Evolutionary conservation across 2,888 invertebrate species (phyloP).

Genomic region (Brachylomia viminalis): DNA sequence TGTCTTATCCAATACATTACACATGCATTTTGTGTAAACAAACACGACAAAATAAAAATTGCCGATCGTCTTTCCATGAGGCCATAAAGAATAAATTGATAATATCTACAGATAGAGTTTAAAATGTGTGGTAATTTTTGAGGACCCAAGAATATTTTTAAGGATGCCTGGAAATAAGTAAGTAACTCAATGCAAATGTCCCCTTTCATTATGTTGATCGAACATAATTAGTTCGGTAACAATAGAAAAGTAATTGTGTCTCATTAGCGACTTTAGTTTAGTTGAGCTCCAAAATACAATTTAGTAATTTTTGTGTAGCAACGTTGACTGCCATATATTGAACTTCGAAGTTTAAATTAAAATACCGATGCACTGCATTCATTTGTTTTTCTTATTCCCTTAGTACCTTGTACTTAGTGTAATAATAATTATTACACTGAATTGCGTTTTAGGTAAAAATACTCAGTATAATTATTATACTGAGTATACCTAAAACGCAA

Average conservation of each 20-base stretch:
- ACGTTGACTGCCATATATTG: too few relatives aligned
- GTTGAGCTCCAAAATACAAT: not conserved
- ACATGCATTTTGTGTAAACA: not conserved
- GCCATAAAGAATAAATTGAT: not conserved
- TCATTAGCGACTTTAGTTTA: too few relatives aligned
- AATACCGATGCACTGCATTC: too few relatives aligned
- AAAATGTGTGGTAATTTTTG: not conserved
- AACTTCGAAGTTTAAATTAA: too few relatives aligned
- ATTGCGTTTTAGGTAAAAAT: too few relatives aligned
- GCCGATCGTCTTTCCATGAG: not conserved
- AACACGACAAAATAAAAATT: not conserved
- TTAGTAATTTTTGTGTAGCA: not conserved
- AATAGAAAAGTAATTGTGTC: too few relatives aligned
- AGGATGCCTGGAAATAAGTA: not conserved
- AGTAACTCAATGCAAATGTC: not conserved
- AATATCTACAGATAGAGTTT: not conserved
- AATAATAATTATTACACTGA: too few relatives aligned
- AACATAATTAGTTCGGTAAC: too few relatives aligned
- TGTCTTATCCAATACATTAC: not conserved
- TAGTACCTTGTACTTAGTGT: not conserved
- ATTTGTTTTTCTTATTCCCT: not conserved
- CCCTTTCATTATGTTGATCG: too few relatives aligned
- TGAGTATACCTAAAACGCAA: slow-evolving; percentile 25
- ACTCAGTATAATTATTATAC: too few relatives aligned
- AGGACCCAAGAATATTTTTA: not conserved